A percentile compares a stretch with the other conserved stretches of the same genome.
Conservation (phyloP, 2,113 vertebrate species). For the Neotoma lepida region DNA sequence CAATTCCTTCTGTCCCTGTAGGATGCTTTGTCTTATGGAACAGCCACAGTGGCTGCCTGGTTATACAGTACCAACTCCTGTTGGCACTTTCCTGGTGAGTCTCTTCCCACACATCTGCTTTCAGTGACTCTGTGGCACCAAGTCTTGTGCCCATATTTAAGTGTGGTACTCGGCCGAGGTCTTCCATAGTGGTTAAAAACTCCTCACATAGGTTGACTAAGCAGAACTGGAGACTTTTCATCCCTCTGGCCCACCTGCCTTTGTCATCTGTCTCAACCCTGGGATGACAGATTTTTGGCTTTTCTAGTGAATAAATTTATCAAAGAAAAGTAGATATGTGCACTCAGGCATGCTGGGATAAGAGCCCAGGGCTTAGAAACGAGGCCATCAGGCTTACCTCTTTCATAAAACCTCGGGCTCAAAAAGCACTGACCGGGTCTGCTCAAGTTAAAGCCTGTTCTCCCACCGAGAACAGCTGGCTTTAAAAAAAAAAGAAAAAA, state of each 20-base stretch:
- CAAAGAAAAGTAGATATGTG: not conserved
- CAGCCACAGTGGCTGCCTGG: fast-evolving
- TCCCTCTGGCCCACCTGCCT: not conserved
- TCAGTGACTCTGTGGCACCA: not conserved
- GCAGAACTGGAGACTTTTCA: too few relatives aligned
- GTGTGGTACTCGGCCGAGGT: not conserved
- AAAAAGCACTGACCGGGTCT: not conserved
- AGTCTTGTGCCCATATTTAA: not conserved
- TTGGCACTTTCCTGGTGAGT: not conserved
- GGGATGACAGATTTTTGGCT: not conserved
- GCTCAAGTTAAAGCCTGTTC: not conserved
- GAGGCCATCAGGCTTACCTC: not conserved
- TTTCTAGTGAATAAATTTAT: not conserved
- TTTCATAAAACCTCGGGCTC: not conserved
- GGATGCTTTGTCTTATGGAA: too few relatives aligned
- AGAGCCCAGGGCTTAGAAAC: not conserved
- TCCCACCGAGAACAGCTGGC: not conserved
- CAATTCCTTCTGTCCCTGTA: not conserved
- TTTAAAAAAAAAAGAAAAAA: not conserved
- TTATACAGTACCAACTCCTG: too few relatives aligned
- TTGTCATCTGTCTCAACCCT: too few relatives aligned
- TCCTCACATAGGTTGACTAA: not conserved
- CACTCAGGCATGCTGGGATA: too few relatives aligned
- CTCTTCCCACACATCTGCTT: not conserved
- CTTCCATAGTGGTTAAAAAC: not conserved